Evolutionary conservation across 2,797 vertebrate genomes (phyloP), one percentile per base, ranked within the genome.

Genomic region (Rhinogobio ventralis): DNA sequence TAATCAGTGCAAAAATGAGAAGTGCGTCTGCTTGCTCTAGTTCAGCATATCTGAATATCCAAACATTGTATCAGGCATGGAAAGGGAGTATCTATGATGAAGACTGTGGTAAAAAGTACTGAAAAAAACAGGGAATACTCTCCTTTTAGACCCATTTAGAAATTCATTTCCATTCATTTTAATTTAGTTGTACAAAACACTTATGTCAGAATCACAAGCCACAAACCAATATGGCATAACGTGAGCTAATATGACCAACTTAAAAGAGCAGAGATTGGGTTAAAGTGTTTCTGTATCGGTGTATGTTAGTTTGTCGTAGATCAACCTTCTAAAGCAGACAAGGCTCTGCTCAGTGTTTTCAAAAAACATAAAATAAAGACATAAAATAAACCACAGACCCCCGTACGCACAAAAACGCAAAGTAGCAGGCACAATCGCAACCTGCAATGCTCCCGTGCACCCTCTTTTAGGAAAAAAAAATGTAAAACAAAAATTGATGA

Each of bases 261-360:
- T 69, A 76, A 83, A 74, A 81, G 51, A 81, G 79, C 79, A 71
- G 67, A 82, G 69, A 46, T 66, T 5, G 28, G 8, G 42, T 55
- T 84, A 69, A 77, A 53, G 62, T 77, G 73, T 83, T 66, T 55
- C 62, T n/a, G n/a, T 49, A 42, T 84, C 62, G 1, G 67, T 71
- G 80, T 68, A 28, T 36, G 66, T 79, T 75, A 84, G 49, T 82
- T 60, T 86, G 76, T 82, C 74, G 51, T 57, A 67, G 82, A 53
- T 81, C 81, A 66, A 28, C 83, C 81, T 85, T 76, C 76, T 62
- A 80, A 77, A 76, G 69, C 45, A 81, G 72, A 86, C 77, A 82
- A 87, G 86, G 83, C 82, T 79, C 90, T 83, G 81, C 87, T 90
- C 86, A 82, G 81, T 79, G 85, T 84, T 83, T 77, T 86, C 81